These are phyloP conservation scores for Polypterus bichir DNA, from an alignment of 2,113 vertebrate genomes.

Conservation along the genomic window DNA sequence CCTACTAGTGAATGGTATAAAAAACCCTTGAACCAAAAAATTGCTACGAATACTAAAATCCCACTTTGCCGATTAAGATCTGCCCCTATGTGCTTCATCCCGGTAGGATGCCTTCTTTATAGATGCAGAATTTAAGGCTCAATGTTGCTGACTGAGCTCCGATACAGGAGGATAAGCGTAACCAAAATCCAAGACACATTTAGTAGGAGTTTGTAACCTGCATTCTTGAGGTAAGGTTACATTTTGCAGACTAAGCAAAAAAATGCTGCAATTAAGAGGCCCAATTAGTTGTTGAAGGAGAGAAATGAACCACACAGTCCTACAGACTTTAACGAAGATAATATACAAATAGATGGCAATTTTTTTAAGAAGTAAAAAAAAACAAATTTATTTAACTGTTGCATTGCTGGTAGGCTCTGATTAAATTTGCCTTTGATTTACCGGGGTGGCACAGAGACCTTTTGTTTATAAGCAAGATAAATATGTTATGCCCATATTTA, in stretches of 20 bases:
- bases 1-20: neutral
- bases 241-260: conserved; percentile 29
- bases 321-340: too few relatives aligned
- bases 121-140: neutral
- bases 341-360: too few relatives aligned
- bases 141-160: neutral
- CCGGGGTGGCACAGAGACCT: too few relatives aligned
- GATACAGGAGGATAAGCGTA: neutral
- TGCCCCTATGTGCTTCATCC: neutral
- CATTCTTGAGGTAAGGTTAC: conserved; percentile 26
- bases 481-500: too few relatives aligned
- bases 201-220: conserved; percentile 24
- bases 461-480: too few relatives aligned
- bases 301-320: neutral
- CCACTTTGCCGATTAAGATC: neutral
- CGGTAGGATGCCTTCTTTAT: neutral
- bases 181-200: neutral
- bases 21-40: conserved; percentile 1
- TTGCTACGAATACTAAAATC: neutral
- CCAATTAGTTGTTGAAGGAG: conserved; percentile 12
- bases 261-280: conserved; percentile 22
- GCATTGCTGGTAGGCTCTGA: too few relatives aligned
- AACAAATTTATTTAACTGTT: too few relatives aligned
- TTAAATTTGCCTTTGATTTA: too few relatives aligned
- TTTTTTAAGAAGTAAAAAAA: too few relatives aligned